Evolutionary conservation across 2,888 invertebrate species (phyloP), one percentile per base, ranked within the genome.

Genomic region (Brenthis hecate): DNA sequence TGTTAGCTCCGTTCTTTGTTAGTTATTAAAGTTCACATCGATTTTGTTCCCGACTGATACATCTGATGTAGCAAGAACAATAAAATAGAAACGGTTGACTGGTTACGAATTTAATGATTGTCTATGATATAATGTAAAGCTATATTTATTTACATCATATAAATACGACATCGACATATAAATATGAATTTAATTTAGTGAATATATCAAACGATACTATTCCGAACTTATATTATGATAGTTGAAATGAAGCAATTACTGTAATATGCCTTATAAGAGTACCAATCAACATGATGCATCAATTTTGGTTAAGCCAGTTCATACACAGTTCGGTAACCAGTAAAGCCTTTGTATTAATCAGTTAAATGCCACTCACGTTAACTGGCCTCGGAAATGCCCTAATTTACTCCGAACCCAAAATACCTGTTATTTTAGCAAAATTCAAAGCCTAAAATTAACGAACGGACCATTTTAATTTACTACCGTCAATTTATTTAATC

Each of bases 61-160:
- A 89, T 89, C 85, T 82, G 89, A 89, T 84, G 82, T 83, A 80
- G 80, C 86, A 91, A 86, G 88, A 91, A 91, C 91, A 91, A 91
- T 89, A 80, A 80, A n/a, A 23, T 47, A 79, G 86, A 78, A 83
- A 78, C 87, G 89, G 88, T 87, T 85, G 83, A 81, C 84, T 85
- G 86, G 80, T 73, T 81, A 75, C 77, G 78, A 73, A 80, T 75
- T 77, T 81, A 85, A 88, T 87, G 76, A 77, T 83, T 83, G 85
- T 81, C 85, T 86, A 84, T 85, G 11, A 43, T 43, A 11, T 8
- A 11, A 43, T 43, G 36, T 8, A 11, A 11, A 43, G 36, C 36
- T 11, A 43, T 11, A 43, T 43, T 43, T 11, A 43, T 8, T 43
- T 43, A 43, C 11, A 43, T 11, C 11, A 43, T 43, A 43, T 43